These are phyloP conservation scores for Cephus rjabovi DNA, from an alignment of 2,888 invertebrate species.

Conservation along the genomic window DNA sequence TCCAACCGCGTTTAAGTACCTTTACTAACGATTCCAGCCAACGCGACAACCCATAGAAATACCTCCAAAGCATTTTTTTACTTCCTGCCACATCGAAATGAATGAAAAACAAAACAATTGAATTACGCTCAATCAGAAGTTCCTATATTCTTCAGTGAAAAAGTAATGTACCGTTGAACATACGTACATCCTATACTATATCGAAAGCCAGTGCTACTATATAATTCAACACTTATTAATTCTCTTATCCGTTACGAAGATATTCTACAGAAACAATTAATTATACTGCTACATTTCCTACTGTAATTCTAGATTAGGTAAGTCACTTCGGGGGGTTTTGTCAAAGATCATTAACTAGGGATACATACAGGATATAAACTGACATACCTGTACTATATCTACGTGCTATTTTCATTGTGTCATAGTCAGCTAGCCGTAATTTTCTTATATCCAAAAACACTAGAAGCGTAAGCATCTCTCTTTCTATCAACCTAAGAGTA, in stretches of 20 bases:
- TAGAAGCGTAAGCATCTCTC: neutral
- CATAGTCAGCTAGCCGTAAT: neutral
- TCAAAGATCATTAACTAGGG: slow-evolving; percentile 57
- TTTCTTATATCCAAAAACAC: neutral
- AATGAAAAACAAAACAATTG: neutral
- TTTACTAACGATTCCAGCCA: neutral
- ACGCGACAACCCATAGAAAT: neutral
- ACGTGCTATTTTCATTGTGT: neutral
- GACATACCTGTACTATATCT: slow-evolving; percentile 53
- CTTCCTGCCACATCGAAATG: neutral
- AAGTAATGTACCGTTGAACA: neutral
- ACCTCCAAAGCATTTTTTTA: neutral
- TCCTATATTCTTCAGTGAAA: neutral
- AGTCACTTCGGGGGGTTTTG: slow-evolving; percentile 45
- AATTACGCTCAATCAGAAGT: neutral
- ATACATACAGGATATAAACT: slow-evolving; percentile 63
- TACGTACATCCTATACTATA: neutral
- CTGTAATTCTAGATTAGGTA: neutral
- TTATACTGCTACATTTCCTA: neutral
- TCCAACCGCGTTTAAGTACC: neutral
- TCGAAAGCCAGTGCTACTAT: neutral
- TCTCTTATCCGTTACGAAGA: neutral
- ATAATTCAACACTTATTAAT: neutral
- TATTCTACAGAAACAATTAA: neutral
- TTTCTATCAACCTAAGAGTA: neutral